Evolutionary conservation across 1,140 invertebrate species (phyloP).

Genomic region (Brachystomella parvula): DNA sequence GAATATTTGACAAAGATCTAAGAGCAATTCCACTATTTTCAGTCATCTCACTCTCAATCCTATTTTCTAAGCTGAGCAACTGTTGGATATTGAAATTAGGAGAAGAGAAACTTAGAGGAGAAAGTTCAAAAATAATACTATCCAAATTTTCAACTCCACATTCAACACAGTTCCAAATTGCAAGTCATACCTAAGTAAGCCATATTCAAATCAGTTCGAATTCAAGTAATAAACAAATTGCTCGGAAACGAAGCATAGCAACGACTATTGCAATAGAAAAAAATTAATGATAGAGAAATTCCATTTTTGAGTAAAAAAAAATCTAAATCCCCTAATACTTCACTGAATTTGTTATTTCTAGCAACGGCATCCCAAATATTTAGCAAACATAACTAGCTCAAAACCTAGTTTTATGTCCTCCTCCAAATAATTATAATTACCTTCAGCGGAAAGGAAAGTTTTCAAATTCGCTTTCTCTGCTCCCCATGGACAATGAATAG

Average conservation of each 20-base stretch:
- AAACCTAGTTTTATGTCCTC: too few relatives aligned
- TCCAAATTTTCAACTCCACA: slow-evolving; percentile 19
- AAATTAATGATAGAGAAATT: background rate
- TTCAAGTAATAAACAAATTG: background rate
- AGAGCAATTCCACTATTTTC: background rate
- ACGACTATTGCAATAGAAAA: too few relatives aligned
- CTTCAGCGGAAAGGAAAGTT: too few relatives aligned
- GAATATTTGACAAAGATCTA: background rate
- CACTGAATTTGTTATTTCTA: background rate
- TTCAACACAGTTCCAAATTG: background rate
- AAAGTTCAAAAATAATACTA: background rate
- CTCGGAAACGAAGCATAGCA: too few relatives aligned
- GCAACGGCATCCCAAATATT: background rate
- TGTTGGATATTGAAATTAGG: background rate
- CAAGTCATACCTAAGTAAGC: too few relatives aligned
- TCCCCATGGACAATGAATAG: too few relatives aligned
- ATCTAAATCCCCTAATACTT: too few relatives aligned
- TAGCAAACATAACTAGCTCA: too few relatives aligned
- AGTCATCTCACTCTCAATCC: background rate
- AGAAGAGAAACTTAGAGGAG: background rate
- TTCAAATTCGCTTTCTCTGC: too few relatives aligned
- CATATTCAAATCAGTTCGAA: background rate
- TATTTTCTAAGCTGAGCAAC: background rate
- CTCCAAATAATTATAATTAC: too few relatives aligned
- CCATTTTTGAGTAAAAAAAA: background rate